These are phyloP conservation scores for Bombylius major DNA, from an alignment of 2,888 invertebrate species.

Conservation along the genomic window DNA sequence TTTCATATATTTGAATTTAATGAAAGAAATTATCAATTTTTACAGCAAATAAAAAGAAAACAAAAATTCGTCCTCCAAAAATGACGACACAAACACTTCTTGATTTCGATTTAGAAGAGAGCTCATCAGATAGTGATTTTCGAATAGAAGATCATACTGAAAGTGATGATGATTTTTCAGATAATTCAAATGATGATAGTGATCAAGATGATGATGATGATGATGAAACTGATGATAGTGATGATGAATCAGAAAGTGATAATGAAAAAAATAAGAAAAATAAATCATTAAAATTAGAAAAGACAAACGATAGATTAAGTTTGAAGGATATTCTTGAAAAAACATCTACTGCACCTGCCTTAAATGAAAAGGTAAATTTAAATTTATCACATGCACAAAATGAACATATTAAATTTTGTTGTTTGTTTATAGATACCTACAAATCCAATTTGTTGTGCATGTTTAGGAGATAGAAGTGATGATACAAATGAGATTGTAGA, in stretches of 20 bases:
- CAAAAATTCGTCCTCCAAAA: constrained; percentile 60
- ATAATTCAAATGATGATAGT: constrained; percentile 41
- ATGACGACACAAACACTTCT: constrained; percentile 56
- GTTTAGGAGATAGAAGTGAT: constrained; percentile 84
- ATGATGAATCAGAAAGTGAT: constrained; percentile 14
- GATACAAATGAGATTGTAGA: constrained; percentile 93
- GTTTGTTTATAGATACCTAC: constrained; percentile 42
- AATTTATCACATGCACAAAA: background rate
- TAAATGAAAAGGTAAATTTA: constrained; percentile 9
- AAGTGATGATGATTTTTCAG: constrained; percentile 43
- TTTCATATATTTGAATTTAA: too few species aligned
- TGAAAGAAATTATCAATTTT: background rate
- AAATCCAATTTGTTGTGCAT: constrained; percentile 81
- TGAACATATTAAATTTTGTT: background rate
- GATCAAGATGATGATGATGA: constrained; percentile 42
- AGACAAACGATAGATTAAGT: constrained; percentile 17
- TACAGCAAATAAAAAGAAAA: constrained; percentile 63
- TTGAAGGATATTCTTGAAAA: constrained; percentile 11
- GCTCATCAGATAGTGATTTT: constrained; percentile 91
- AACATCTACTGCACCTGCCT: constrained; percentile 1
- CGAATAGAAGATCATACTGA: constrained; percentile 74
- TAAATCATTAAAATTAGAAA: constrained; percentile 1
- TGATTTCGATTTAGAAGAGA: constrained; percentile 76
- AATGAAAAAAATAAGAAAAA: constrained; percentile 8
- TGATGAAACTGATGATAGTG: constrained; percentile 34